Evolutionary conservation across 2,113 vertebrate species (phyloP).

Genomic region (Oryzias celebensis): DNA sequence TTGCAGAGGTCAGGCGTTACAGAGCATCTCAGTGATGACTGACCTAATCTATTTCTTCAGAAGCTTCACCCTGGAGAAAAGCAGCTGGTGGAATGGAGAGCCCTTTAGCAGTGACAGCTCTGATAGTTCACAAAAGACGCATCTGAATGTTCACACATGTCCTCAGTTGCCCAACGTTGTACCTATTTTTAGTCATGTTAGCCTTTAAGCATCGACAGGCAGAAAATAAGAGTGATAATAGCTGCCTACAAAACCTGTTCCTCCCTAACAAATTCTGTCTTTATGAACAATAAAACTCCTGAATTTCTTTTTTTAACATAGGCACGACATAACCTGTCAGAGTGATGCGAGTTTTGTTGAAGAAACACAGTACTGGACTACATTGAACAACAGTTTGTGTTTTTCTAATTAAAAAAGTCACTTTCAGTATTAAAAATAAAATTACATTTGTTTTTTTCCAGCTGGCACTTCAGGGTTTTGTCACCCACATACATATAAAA

Average conservation of each 20-base stretch:
- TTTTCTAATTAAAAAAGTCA: too few species aligned
- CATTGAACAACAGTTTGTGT: too few species aligned
- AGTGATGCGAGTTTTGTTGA: too few species aligned
- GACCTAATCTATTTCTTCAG: slow-evolving; percentile 38
- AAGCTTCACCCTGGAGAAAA: slow-evolving; percentile 29
- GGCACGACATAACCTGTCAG: too few species aligned
- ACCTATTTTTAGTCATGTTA: slow-evolving; percentile 47
- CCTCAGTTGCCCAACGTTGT: slow-evolving; percentile 3
- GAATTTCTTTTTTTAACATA: too few species aligned
- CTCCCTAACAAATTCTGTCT: too few species aligned
- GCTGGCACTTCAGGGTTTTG: too few species aligned
- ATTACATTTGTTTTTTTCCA: too few species aligned
- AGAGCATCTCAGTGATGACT: slow-evolving; percentile 42
- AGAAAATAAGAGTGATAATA: slow-evolving; percentile 1
- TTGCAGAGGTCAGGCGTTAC: slow-evolving; percentile 50
- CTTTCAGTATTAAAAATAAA: too few species aligned
- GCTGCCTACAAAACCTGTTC: background rate
- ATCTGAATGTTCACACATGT: slow-evolving; percentile 37
- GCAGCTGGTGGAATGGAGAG: slow-evolving; percentile 8
- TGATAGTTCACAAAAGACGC: slow-evolving; percentile 16
- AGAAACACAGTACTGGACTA: too few species aligned
- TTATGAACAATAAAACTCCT: too few species aligned
- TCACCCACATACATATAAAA: too few species aligned
- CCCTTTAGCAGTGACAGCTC: slow-evolving; percentile 25
- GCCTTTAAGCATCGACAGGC: slow-evolving; percentile 16